These are phyloP conservation scores for Papilio machaon DNA, from an alignment of 1,140 invertebrate genomes.

Conservation along the genomic window DNA sequence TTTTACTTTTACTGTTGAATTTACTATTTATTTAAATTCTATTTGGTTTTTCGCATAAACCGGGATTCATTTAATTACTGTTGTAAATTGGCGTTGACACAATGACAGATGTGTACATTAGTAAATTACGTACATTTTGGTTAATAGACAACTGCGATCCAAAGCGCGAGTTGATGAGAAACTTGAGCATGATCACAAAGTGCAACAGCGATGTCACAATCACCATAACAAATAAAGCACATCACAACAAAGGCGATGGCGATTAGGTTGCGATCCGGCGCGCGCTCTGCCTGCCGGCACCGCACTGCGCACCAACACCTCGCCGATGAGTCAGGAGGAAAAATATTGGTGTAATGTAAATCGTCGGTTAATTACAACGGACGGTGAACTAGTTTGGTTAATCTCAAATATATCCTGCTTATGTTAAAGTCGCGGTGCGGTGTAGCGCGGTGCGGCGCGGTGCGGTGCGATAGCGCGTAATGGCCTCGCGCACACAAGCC, in stretches of 20 bases:
- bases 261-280: conserved; percentile 43
- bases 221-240: conserved; percentile 45
- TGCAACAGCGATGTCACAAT: conserved; percentile 19
- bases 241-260: neutral
- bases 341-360: conserved; percentile 65
- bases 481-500: conserved; percentile 53
- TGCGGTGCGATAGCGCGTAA: conserved; percentile 56
- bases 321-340: conserved; percentile 68
- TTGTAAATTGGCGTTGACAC: neutral
- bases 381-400: conserved; percentile 62
- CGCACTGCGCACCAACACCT: conserved; percentile 32
- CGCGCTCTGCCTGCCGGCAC: conserved; percentile 22
- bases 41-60: neutral
- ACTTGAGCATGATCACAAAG: conserved; percentile 44
- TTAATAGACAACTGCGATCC: conserved; percentile 33
- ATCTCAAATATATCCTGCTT: conserved; percentile 58
- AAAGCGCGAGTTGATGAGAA: conserved; percentile 22
- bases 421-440: conserved; percentile 52
- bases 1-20: neutral
- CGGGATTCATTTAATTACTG: conserved; percentile 1
- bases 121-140: conserved; percentile 22
- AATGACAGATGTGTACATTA: neutral
- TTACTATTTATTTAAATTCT: neutral
- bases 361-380: conserved; percentile 67
- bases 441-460: conserved; percentile 50